phyloP scores from a whole-genome alignment of 2,113 vertebrate species.

The Peromyscus leucopus region DNA sequence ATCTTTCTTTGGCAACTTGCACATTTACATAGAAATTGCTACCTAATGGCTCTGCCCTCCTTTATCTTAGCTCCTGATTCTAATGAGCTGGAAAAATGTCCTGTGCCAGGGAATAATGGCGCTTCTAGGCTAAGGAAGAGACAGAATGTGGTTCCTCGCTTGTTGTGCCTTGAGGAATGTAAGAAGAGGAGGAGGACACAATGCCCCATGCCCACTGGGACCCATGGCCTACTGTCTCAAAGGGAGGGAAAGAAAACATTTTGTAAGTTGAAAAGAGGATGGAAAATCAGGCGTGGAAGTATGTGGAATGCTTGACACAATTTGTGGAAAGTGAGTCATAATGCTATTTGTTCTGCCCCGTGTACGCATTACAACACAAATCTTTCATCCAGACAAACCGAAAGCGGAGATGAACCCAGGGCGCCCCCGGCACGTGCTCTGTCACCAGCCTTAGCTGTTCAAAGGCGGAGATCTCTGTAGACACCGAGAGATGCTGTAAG shows the following conservation, averaged over 20 bases:
- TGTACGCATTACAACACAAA: background rate
- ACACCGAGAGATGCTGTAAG: background rate
- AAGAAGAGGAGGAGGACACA: background rate
- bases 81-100: conserved; percentile 86
- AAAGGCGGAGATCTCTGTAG: conserved; percentile 50
- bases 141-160: background rate
- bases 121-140: conserved; percentile 42
- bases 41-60: conserved; percentile 85
- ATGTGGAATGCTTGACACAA: conserved; percentile 62
- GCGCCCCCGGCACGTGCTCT: conserved; percentile 64
- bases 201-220: background rate
- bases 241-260: background rate
- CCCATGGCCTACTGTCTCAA: background rate
- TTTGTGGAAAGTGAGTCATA: conserved; percentile 63
- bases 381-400: conserved; percentile 58
- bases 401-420: conserved; percentile 59
- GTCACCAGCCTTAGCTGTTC: background rate
- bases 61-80: conserved; percentile 81
- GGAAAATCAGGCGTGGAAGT: conserved; percentile 67
- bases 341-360: conserved; percentile 67
- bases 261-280: conserved; percentile 47
- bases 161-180: background rate
- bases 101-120: conserved; percentile 65
- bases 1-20: conserved; percentile 80
- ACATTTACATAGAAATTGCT: conserved; percentile 90